Base-by-base conservation (phyloP, 2,797 vertebrate genomes). In the Merluccius polli region DNA sequence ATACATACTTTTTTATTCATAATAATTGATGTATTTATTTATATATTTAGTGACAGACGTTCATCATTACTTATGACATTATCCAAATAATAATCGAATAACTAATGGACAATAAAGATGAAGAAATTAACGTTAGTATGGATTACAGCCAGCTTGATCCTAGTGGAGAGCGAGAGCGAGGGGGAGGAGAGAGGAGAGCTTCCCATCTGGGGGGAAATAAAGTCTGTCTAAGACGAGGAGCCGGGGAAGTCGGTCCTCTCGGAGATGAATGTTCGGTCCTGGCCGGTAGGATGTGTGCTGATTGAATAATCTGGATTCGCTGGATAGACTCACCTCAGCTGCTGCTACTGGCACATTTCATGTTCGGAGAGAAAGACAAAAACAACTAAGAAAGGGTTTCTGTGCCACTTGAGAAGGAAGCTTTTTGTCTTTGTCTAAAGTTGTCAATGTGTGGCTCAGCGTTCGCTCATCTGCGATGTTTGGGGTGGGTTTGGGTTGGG, bases 251-350 rank as follows among this genome's bases (percentile, higher is more conserved):
- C 12, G 59, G 59, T 24, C 24, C 59, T 65, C 59, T 27, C 24
- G 11, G 59, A 65, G 59, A 65, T 65, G 9, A 65, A 65, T 65
- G 59, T 65, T 65, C 59, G 12, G 24, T 65, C 59, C 59, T 11
- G 59, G 9, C 10, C 0, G 59, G 68, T 65, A 65, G 59, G 59
- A 65, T n/a, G 59, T 65, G 59, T 27, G 59, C 59, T 65, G 59
- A 65, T 65, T 65, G 59, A 65, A 65, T 65, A 65, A 65, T 65
- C 59, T 65, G 59, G 59, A 65, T 27, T 27, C 15, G 24, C n/a
- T 65, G 59, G 59, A 65, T 65, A 27, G 59, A 65, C 59, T 65
- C 59, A 65, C 59, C 59, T 65, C 59, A 65, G n/a, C 24, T 65
- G 36, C 33, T 35, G n/a, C 9, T n/a, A 27, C 9, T 27, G 59